Evolutionary conservation across 1,140 invertebrate species (phyloP), one percentile per base, ranked within the genome.

Genomic region (Oryzaephilus surinamensis): DNA sequence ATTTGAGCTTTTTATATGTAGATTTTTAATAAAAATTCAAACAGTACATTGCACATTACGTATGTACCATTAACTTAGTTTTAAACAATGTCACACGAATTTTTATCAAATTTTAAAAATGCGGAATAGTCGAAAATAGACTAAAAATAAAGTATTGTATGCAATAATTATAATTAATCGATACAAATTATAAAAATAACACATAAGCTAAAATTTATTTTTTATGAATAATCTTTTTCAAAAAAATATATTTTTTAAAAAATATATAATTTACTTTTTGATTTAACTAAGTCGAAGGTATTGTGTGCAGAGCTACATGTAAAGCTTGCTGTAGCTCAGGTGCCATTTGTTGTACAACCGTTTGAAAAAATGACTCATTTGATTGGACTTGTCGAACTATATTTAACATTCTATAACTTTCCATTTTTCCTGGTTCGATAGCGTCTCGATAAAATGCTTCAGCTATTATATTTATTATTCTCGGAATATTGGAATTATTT

Each of bases 401-500:
- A 43, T 77, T 76, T 28, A 82, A 56, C 60, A 88, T 74, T 53
- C 82, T 65, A 35, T 69, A 61, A 46, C 73, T 72, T 18, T 80
- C 71, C 24, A 68, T 65, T 50, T 76, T 73, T 13, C 79, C 73
- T 8, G 71, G 61, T 21, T 81, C 73, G 20, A 98, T 70, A 12
- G 84, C 88, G 54, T 90, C 84, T 55, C 76, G 76, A 36, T 71
- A 67, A 59, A 97, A 82, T 1, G 88, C 84, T 61, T 96, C 89
- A 0, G 88, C 86, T 45, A 98, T 84, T 41, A 94, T 83, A 37
- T 76, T 74, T 45, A 98, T 77, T 40, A 98, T 77, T 42, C 76
- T 74, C 15, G 90, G 90, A 48, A 98, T 70, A 68, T 97, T 97
- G 34, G 76, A 69, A 56, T 93, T 91, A 53, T 90, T 53, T 85